Base-by-base conservation (phyloP, 64 coral and sea anemone species). In the Montipora foliosa region DNA sequence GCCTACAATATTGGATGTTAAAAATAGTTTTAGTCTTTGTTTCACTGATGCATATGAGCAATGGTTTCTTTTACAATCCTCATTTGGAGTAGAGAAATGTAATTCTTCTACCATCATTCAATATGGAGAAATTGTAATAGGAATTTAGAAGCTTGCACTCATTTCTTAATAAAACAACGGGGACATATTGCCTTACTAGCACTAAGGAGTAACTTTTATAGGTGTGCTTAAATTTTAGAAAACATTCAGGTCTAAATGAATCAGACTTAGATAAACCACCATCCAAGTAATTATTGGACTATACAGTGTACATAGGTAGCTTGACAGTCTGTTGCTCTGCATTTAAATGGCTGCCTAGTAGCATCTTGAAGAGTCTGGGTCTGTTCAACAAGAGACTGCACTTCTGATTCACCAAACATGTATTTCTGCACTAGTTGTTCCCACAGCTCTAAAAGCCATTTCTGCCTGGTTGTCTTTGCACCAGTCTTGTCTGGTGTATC, bases 401-500 rank as follows among this genome's bases (percentile, higher is more conserved):
- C 19, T 13, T 24, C 80, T 57, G 15, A 49, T 49, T 21, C 8
- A 20, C 59, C 50, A 82, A 82, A 29, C 17, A 67, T 58, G 52
- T 55, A 84, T 64, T 84, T 58, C 58, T 84, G 17, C 37, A 67
- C 81, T 66, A 55, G 46, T 57, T 25, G 22, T 14, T 66, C 25
- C 3, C 81, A 84, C 57, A 84, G 19, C 17, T 84, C 15, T 37
- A 84, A 84, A 57, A 84, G 81, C 81, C 81, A 84, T 64, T 84
- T 67, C 46, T 64, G 59, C 51, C 59, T 84, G 19, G 59, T 24
- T 60, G 59, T 64, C 52, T 37, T 84, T 55, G 52, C 29, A 13
- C 5, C 44, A 29, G 13, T 55, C 15, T 53, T 84, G 16, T 67
- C 81, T 66, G 81, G 81, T 24, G 64, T 46, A 17, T 80, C 15